Base-by-base conservation (phyloP, 2,888 invertebrate genomes). In the Slavum lentiscoides region DNA sequence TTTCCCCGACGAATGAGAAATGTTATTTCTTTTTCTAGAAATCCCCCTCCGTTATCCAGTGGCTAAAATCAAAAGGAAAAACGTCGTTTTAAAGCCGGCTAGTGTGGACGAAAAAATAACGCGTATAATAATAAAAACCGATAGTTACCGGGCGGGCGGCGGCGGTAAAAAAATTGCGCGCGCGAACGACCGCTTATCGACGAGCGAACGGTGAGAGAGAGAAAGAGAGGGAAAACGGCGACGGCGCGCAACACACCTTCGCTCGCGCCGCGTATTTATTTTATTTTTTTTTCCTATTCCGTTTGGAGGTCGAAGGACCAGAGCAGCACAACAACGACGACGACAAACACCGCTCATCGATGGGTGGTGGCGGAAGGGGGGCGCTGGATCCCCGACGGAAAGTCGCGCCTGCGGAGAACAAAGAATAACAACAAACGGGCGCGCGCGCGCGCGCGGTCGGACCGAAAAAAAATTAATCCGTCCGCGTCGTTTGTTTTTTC, bases 221-320 rank as follows among this genome's bases (percentile, higher is more conserved):
- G 30, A 70, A 0, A n/a, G 49, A 23, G 23, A 55, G 37, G 8
- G 53, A 17, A 19, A 17, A 17, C 17, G 17, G 7, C 23, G 62
- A 17, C 21, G 49, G 30, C 30, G 70, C 19, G 11, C 49, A 68
- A 23, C 49, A n/a, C 43, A 30, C 49, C 30, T 74, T 9, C 53
- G 17, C 23, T 15, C 23, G 39, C 19, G 30, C 30, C 30, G 72
- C 21, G 59, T 43, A 73, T 30, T 19, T 49, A 17, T 13, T 49
- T 67, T 49, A 67, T 67, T 21, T 6, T 39, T 19, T 39, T 49
- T n/a, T 13, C 9, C 11, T 13, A 49, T 49, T 49, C 9, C 5
- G 11, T 53, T 49, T 62, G 30, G 49, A 62, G 73, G 49, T 62
- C 61, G 73, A 49, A 21, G 61, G 61, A 72, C 39, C 30, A 30